phyloP scores from a whole-genome alignment of 1,140 invertebrate species.

The Drosophila nigromelanica region DNA sequence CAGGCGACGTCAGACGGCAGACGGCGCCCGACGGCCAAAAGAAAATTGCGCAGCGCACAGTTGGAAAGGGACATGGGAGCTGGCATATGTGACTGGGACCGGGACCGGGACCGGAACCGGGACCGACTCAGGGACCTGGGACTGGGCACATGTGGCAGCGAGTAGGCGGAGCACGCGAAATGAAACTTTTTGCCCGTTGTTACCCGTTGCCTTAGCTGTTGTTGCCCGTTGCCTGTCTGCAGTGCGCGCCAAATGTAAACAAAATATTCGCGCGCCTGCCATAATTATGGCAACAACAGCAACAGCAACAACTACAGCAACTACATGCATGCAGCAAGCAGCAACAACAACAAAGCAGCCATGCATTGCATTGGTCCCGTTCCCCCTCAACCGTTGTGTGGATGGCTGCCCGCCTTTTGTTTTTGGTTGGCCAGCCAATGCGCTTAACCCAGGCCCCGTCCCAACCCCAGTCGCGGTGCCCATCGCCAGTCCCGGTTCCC shows the following conservation, averaged over 20 bases:
- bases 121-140: slow-evolving; percentile 13
- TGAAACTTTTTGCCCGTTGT: slow-evolving; percentile 53
- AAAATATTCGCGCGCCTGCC: slow-evolving; percentile 82
- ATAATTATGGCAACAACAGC: slow-evolving; percentile 75
- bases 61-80: slow-evolving; percentile 15
- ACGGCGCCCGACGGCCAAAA: slow-evolving; percentile 49
- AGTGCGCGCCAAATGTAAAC: slow-evolving; percentile 81
- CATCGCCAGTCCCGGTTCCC: not conserved
- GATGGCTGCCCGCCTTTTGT: slow-evolving; percentile 54
- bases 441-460: slow-evolving; percentile 57
- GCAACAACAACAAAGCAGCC: slow-evolving; percentile 47
- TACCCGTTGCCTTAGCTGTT: slow-evolving; percentile 42
- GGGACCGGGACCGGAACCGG: slow-evolving; percentile 15
- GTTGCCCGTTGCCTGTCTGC: slow-evolving; percentile 67
- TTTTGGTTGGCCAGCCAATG: slow-evolving; percentile 72
- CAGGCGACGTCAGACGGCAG: slow-evolving; percentile 13
- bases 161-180: slow-evolving; percentile 81
- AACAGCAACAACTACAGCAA: slow-evolving; percentile 34
- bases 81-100: slow-evolving; percentile 3
- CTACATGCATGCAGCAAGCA: slow-evolving; percentile 29
- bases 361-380: slow-evolving; percentile 56
- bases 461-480: not conserved
- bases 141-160: slow-evolving; percentile 51
- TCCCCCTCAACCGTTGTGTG: slow-evolving; percentile 12
- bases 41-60: slow-evolving; percentile 63